These are phyloP conservation scores for Psophia crepitans DNA, from an alignment of 2,113 vertebrate species.

Conservation along the genomic window DNA sequence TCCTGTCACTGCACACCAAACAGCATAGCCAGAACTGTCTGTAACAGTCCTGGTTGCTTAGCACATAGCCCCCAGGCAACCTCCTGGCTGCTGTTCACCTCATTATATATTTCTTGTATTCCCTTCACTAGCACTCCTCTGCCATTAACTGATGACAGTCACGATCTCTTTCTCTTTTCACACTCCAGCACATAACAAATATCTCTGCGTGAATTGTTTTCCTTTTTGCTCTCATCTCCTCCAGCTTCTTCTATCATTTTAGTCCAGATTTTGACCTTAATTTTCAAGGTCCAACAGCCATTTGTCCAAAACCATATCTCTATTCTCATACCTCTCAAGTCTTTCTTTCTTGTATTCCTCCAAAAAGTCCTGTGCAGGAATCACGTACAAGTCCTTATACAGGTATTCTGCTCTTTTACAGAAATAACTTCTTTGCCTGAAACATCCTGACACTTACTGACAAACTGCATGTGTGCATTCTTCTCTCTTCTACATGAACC, in stretches of 20 bases:
- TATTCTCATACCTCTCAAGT: not conserved
- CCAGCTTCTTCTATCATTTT: not conserved
- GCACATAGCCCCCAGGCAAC: not conserved
- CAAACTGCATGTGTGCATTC: not conserved
- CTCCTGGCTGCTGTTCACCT: not conserved
- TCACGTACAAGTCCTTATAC: not conserved
- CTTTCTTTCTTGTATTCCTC: not conserved
- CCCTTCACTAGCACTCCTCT: not conserved
- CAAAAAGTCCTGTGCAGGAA: not conserved
- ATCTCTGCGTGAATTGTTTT: not conserved
- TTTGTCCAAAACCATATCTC: not conserved
- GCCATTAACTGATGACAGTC: not conserved
- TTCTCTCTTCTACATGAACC: not conserved
- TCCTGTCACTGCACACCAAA: not conserved
- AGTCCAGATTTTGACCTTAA: not conserved
- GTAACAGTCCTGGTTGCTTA: not conserved
- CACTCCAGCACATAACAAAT: not conserved
- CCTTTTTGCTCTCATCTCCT: not conserved
- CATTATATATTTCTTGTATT: not conserved
- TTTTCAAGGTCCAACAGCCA: not conserved
- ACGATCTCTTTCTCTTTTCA: not conserved
- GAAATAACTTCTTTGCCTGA: not conserved
- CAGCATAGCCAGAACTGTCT: not conserved
- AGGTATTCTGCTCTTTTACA: not conserved
- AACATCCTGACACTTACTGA: not conserved